phyloP scores from a whole-genome alignment of 2,113 vertebrate species.

The Carlito syrichta region DNA sequence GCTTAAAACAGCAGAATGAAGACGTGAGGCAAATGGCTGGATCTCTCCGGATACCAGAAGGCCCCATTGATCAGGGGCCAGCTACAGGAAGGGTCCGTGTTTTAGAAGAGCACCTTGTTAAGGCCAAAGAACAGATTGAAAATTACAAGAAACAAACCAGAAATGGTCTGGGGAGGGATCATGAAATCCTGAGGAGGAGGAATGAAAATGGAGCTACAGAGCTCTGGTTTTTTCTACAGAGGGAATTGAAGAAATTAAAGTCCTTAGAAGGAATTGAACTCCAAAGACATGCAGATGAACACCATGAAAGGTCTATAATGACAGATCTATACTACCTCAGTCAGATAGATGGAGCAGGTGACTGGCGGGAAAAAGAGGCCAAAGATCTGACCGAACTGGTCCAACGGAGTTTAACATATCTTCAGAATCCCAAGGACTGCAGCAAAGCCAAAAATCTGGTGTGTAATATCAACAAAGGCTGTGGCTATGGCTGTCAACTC shows the following conservation, averaged over 20 bases:
- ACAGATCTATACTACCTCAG: slow-evolving; percentile 99
- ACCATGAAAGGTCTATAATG: slow-evolving; percentile 99
- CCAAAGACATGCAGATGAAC: slow-evolving; percentile 90
- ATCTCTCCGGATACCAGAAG: slow-evolving; percentile 98
- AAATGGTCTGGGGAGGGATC: slow-evolving; percentile 93
- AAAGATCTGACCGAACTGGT: slow-evolving; percentile 96
- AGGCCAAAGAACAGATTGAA: slow-evolving; percentile 98
- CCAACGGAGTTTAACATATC: slow-evolving; percentile 96
- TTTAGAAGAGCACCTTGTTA: slow-evolving; percentile 95
- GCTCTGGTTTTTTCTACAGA: slow-evolving; percentile 98
- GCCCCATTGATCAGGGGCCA: slow-evolving; percentile 90
- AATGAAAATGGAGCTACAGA: slow-evolving; percentile 97
- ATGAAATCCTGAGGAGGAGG: slow-evolving; percentile 92
- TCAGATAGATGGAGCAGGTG: slow-evolving; percentile 96
- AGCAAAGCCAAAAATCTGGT: slow-evolving; percentile 97
- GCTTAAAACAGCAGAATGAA: slow-evolving; percentile 99
- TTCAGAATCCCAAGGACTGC: slow-evolving; percentile 98
- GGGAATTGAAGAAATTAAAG: slow-evolving; percentile 95
- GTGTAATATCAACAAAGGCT: slow-evolving; percentile 99
- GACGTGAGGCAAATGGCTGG: slow-evolving; percentile 97
- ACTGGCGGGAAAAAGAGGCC: slow-evolving; percentile 96
- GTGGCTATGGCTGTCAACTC: slow-evolving; percentile 98
- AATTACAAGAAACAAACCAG: slow-evolving; percentile 93
- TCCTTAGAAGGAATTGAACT: slow-evolving; percentile 87
- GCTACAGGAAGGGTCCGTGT: slow-evolving; percentile 92